Evolutionary conservation across 2,888 invertebrate genomes (phyloP).

Genomic region (Acleris emargana): DNA sequence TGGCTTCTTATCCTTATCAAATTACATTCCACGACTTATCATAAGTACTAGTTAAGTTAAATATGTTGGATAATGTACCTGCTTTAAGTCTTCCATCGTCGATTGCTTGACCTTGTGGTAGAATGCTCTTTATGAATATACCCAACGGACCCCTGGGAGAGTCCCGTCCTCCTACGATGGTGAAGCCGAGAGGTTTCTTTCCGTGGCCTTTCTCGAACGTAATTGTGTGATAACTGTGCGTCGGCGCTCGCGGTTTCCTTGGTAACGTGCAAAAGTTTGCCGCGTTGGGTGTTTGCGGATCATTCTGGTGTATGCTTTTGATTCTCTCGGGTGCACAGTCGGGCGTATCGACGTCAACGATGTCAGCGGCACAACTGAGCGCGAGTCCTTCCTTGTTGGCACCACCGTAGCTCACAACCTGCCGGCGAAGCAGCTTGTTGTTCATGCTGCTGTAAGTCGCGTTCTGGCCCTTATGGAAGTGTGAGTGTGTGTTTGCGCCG

Average conservation of each 20-base stretch:
- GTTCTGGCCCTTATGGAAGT: constrained; percentile 85
- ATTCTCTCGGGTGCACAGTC: constrained; percentile 60
- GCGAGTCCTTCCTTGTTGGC: constrained; percentile 71
- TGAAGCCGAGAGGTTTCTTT: constrained; percentile 94
- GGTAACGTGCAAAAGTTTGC: constrained; percentile 90
- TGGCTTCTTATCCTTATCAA: constrained; percentile 62
- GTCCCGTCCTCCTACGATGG: constrained; percentile 94
- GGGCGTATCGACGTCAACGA: constrained; percentile 71
- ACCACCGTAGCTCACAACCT: constrained; percentile 82
- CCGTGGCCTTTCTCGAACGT: constrained; percentile 91
- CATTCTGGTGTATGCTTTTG: constrained; percentile 66
- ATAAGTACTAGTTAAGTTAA: constrained; percentile 26
- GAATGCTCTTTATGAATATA: constrained; percentile 93
- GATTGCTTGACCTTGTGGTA: constrained; percentile 92
- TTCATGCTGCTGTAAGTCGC: constrained; percentile 85
- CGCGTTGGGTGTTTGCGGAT: constrained; percentile 72
- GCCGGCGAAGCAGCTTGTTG: constrained; percentile 83
- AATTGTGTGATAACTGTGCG: constrained; percentile 88
- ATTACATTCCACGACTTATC: constrained; percentile 53
- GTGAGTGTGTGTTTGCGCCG: constrained; percentile 75
- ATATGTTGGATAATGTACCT: constrained; percentile 76
- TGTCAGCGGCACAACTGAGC: constrained; percentile 71
- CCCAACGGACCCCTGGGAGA: constrained; percentile 93
- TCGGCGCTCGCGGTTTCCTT: constrained; percentile 86
- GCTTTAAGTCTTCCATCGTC: constrained; percentile 92